Evolutionary conservation across 2,888 invertebrate species (phyloP).

Genomic region (Phaonia tiefii): DNA sequence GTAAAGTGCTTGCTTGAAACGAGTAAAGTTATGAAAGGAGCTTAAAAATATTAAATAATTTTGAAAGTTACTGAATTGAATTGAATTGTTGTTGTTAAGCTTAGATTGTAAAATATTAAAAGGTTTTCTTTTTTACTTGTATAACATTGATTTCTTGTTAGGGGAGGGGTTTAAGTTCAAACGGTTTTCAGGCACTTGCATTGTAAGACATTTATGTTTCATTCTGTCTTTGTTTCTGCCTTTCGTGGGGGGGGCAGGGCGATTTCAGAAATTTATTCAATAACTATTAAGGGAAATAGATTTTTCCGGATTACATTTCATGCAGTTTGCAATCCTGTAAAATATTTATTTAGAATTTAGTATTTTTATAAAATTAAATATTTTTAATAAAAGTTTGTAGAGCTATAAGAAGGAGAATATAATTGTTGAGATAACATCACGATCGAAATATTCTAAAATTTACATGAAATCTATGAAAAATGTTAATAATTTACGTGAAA

Average conservation of each 20-base stretch:
- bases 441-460: not conserved
- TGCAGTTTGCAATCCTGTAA: conserved; percentile 79
- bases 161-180: conserved; percentile 55
- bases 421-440: not conserved
- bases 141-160: conserved; percentile 47
- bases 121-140: conserved; percentile 44
- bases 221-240: conserved; percentile 28
- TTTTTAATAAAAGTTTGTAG: conserved; percentile 17
- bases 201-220: conserved; percentile 46
- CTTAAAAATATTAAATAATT: conserved; percentile 6
- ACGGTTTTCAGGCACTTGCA: conserved; percentile 69
- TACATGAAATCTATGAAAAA: not conserved
- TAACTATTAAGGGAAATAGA: conserved; percentile 76
- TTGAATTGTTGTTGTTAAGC: conserved; percentile 21
- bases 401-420: not conserved
- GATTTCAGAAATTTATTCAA: conserved; percentile 65
- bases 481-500: no score
- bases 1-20: not conserved
- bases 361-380: not conserved
- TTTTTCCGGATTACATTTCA: conserved; percentile 79
- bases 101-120: conserved; percentile 35
- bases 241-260: not conserved
- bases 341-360: conserved; percentile 63
- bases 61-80: conserved; percentile 41
- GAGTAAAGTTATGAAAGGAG: not conserved